Evolutionary conservation across 2,113 vertebrate species (phyloP).

Genomic region (Fukomys damarensis): DNA sequence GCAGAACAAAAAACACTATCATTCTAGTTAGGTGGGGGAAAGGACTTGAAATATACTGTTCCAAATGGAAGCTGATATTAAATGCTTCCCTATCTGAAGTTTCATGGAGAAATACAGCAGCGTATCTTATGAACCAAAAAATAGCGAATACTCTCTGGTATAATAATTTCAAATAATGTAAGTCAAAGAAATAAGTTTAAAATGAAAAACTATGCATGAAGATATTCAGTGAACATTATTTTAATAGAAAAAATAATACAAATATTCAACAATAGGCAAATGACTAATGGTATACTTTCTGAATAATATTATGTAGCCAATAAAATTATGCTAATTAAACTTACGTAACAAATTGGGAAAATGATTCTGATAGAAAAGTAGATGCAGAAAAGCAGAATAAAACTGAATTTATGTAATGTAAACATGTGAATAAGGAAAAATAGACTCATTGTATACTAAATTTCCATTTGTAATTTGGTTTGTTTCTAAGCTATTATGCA

Average conservation of each 20-base stretch:
- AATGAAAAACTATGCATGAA: slow-evolving; percentile 38
- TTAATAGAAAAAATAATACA: slow-evolving; percentile 63
- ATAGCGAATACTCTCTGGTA: not conserved
- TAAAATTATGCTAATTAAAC: slow-evolving; percentile 66
- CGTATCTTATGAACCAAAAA: slow-evolving; percentile 44
- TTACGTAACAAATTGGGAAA: slow-evolving; percentile 50
- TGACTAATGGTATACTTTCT: slow-evolving; percentile 40
- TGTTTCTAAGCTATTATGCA: not conserved
- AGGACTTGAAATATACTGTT: slow-evolving; percentile 39
- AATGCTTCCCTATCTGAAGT: not conserved
- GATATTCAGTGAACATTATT: slow-evolving; percentile 37
- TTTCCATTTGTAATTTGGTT: slow-evolving; percentile 35
- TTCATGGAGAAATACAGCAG: slow-evolving; percentile 6
- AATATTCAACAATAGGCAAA: slow-evolving; percentile 55
- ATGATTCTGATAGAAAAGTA: slow-evolving; percentile 45
- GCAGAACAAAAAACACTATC: slow-evolving; percentile 16
- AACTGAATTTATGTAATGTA: slow-evolving; percentile 55
- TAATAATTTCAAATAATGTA: slow-evolving; percentile 52
- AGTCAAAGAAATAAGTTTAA: slow-evolving; percentile 47
- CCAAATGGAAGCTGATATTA: slow-evolving; percentile 42
- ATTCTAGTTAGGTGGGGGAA: not conserved
- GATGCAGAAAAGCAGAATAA: slow-evolving; percentile 23
- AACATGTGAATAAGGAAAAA: slow-evolving; percentile 49
- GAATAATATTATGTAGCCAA: slow-evolving; percentile 7
- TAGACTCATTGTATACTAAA: not conserved